Conservation (phyloP, 2,797 vertebrate species). For the Pangasius larnaudii region DNA sequence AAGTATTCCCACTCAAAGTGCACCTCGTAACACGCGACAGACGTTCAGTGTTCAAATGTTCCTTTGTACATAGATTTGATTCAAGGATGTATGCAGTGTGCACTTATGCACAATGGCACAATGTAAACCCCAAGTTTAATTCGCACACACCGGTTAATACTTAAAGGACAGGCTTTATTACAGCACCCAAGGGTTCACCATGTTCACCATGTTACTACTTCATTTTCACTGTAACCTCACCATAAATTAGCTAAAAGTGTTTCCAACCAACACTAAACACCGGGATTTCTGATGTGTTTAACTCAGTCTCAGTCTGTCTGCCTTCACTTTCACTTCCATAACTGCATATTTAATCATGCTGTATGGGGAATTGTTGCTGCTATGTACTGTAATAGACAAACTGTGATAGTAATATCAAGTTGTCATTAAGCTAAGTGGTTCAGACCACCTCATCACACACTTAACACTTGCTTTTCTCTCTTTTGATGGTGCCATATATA, state of each 20-base stretch:
- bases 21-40: constrained; percentile 9
- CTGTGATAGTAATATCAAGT: constrained; percentile 35
- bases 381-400: constrained; percentile 40
- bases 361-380: constrained; percentile 45
- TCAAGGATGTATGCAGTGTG: constrained; percentile 24
- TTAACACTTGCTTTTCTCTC: neutral
- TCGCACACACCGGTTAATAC: neutral
- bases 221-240: constrained; percentile 15
- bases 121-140: constrained; percentile 1
- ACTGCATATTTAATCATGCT: constrained; percentile 28
- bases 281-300: neutral
- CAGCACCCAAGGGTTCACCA: neutral
- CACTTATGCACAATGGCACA: constrained; percentile 41
- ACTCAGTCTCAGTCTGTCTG: neutral
- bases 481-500: neutral
- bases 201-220: neutral
- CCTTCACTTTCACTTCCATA: constrained; percentile 32
- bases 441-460: constrained; percentile 21
- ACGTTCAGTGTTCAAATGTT: constrained; percentile 15
- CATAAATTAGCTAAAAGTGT: neutral
- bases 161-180: constrained; percentile 1
- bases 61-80: constrained; percentile 24
- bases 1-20: constrained; percentile 13
- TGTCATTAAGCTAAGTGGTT: constrained; percentile 53
- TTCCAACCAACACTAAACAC: neutral